A percentile compares a stretch with the other conserved stretches of the same genome.
Conservation (phyloP, 2,888 invertebrate genomes). For the Drosophila kuntzei region DNA sequence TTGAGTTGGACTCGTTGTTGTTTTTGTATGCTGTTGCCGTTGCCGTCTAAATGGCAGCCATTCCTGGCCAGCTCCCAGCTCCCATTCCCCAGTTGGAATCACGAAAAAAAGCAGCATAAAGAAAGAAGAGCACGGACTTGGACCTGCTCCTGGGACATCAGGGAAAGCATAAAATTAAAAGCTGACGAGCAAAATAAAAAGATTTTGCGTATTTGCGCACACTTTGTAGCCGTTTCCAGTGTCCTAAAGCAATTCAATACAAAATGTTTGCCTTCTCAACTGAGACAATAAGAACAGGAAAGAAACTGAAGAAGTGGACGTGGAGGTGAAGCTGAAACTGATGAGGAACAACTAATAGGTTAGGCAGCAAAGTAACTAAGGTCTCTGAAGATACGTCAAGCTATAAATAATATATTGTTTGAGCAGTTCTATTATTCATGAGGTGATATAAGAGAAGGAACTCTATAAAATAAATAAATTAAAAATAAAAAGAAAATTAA, state of each 20-base stretch:
- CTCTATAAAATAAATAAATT: background rate
- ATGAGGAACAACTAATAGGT: slow-evolving; percentile 32
- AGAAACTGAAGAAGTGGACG: background rate
- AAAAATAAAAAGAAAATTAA: background rate
- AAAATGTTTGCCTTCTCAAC: slow-evolving; percentile 37
- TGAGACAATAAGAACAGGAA: slow-evolving; percentile 45
- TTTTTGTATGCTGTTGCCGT: slow-evolving; percentile 10
- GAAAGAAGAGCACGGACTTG: slow-evolving; percentile 35
- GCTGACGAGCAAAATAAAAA: slow-evolving; percentile 83
- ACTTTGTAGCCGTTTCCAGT: slow-evolving; percentile 47
- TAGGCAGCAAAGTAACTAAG: slow-evolving; percentile 9
- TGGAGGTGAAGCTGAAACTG: slow-evolving; percentile 6
- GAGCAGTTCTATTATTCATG: background rate
- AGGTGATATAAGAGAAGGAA: background rate
- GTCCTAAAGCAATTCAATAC: slow-evolving; percentile 57
- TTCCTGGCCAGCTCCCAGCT: slow-evolving; percentile 31
- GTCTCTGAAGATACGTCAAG: slow-evolving; percentile 9
- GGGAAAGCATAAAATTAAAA: slow-evolving; percentile 77
- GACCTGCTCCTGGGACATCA: slow-evolving; percentile 15
- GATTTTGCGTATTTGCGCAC: slow-evolving; percentile 74
- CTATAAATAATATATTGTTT: slow-evolving; percentile 15
- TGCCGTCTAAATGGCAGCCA: slow-evolving; percentile 67
- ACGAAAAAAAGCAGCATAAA: slow-evolving; percentile 37
- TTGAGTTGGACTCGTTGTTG: slow-evolving; percentile 36
- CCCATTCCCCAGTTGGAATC: slow-evolving; percentile 18